Evolutionary conservation across 2,113 vertebrate species (phyloP).

Genomic region (Polypterus senegalus): DNA sequence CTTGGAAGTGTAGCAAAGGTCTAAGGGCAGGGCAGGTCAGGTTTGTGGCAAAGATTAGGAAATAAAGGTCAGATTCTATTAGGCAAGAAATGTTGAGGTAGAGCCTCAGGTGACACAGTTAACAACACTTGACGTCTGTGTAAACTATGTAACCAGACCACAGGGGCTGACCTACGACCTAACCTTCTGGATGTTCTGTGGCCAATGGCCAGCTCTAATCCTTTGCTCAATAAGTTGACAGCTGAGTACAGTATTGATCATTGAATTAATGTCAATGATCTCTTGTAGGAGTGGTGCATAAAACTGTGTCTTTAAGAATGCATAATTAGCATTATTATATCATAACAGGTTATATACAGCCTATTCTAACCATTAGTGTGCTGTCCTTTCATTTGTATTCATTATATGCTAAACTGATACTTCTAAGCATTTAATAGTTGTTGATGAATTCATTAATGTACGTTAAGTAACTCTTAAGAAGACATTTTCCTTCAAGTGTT

Average conservation of each 20-base stretch:
- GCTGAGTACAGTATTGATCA: constrained; percentile 50
- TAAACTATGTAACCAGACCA: constrained; percentile 33
- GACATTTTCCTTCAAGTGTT: no score
- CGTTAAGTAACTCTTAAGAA: no score
- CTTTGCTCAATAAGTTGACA: constrained; percentile 45
- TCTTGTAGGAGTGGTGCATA: constrained; percentile 31
- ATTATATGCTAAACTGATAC: no score
- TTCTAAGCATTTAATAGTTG: no score
- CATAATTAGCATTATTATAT: constrained; percentile 9
- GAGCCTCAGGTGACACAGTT: constrained; percentile 27
- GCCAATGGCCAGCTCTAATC: constrained; percentile 42
- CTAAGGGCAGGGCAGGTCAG: constrained; percentile 20
- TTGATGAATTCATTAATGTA: no score
- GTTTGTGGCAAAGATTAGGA: constrained; percentile 14
- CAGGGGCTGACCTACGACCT: constrained; percentile 29
- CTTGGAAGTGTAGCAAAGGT: constrained; percentile 18
- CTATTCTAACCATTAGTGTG: no score
- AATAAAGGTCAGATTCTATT: constrained; percentile 18
- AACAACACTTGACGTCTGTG: constrained; percentile 20
- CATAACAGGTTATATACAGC: constrained; percentile 23
- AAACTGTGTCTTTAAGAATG: not conserved
- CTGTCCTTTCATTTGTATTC: no score
- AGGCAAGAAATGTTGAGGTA: constrained; percentile 10
- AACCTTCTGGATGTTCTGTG: constrained; percentile 35
- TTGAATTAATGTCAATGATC: constrained; percentile 11